Evolutionary conservation across 2,888 invertebrate genomes (phyloP).

Genomic region (Scaptomyza reducta): DNA sequence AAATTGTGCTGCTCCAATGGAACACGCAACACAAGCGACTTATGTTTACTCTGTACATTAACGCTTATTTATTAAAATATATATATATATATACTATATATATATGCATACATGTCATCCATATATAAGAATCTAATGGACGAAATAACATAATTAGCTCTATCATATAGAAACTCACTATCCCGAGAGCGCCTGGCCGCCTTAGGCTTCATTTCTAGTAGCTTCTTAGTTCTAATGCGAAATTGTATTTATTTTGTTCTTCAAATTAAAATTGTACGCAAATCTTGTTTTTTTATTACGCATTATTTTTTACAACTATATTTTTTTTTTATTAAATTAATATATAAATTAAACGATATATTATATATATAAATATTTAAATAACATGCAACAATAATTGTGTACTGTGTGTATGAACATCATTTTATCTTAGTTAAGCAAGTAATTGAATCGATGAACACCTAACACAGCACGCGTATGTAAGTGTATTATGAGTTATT

Average conservation of each 20-base stretch:
- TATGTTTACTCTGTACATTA: conserved; percentile 1
- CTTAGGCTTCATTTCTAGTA: conserved; percentile 49
- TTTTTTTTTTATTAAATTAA: conserved; percentile 31
- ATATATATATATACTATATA: background rate
- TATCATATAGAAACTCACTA: conserved; percentile 8
- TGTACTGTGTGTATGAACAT: conserved; percentile 37
- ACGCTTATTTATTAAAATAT: conserved; percentile 1
- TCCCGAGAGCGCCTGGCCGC: conserved; percentile 35
- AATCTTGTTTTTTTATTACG: conserved; percentile 17
- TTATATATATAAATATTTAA: conserved; percentile 37
- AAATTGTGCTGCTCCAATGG: conserved; percentile 16
- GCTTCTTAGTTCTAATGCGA: conserved; percentile 46
- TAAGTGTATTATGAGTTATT: conserved; percentile 60
- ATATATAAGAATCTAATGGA: background rate
- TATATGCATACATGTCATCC: background rate
- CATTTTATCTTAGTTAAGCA: conserved; percentile 61
- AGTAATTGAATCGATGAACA: conserved; percentile 20
- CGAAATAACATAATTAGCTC: conserved; percentile 3
- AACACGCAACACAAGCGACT: background rate
- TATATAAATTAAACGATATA: conserved; percentile 17
- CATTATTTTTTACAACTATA: conserved; percentile 39
- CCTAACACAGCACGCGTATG: conserved; percentile 39
- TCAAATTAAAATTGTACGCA: conserved; percentile 47
- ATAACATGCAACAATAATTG: conserved; percentile 14
- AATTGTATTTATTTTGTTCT: conserved; percentile 59